Conservation (phyloP, 92 coral and sea anemone species). For the Porites lobata region DNA sequence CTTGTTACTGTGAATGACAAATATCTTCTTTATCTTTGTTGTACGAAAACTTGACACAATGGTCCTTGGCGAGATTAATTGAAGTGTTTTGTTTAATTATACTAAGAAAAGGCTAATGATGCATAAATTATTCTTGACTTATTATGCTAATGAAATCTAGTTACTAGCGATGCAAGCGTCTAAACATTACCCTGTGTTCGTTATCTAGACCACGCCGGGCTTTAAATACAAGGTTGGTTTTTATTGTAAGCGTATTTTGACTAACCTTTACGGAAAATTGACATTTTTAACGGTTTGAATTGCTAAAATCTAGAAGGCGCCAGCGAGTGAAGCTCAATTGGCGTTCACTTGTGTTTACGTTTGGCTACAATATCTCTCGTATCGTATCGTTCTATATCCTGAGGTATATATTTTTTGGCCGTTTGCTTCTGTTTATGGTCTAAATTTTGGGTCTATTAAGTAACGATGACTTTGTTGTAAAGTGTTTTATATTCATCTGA, state of each 20-base stretch:
- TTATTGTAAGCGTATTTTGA: background rate
- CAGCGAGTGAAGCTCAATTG: background rate
- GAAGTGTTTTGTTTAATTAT: slow-evolving; percentile 23
- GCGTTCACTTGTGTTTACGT: slow-evolving; percentile 5
- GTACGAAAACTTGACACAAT: background rate
- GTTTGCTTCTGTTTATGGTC: background rate
- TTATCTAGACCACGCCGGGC: background rate
- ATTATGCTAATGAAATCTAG: slow-evolving; percentile 33
- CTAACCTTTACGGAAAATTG: background rate
- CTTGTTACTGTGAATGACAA: background rate
- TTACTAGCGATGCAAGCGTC: slow-evolving; percentile 14
- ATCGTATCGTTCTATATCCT: too few species aligned
- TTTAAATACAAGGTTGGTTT: slow-evolving; percentile 28
- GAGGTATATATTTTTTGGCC: background rate
- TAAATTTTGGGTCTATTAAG: background rate
- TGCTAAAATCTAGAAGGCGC: background rate
- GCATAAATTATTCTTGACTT: slow-evolving; percentile 43
- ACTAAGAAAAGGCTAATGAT: slow-evolving; percentile 11
- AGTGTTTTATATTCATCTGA: background rate
- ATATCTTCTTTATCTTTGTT: background rate
- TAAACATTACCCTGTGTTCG: background rate
- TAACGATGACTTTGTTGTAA: background rate
- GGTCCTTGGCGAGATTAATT: background rate
- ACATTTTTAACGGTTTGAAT: background rate
- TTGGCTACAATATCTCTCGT: background rate